Evolutionary conservation across 2,113 vertebrate genomes (phyloP).

Genomic region (Spermophilus dauricus): DNA sequence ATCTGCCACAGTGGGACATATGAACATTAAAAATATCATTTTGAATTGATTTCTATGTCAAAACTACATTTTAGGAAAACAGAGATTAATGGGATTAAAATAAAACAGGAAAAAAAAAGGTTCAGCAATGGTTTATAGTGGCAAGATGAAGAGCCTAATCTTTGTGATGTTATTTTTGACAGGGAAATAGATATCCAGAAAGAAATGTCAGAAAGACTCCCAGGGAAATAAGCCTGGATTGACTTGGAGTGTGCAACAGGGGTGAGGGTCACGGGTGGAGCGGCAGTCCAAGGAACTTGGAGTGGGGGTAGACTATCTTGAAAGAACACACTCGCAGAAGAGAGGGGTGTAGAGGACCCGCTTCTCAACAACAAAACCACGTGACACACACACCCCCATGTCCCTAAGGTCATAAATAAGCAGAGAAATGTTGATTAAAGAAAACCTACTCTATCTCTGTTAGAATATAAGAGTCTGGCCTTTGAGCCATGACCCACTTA

Average conservation of each 20-base stretch:
- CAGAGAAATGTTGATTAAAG: not conserved
- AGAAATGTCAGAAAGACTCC: not conserved
- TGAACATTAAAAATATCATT: not conserved
- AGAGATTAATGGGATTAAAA: conserved; percentile 46
- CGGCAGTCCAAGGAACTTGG: not conserved
- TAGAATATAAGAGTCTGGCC: not conserved
- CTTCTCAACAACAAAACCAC: not conserved
- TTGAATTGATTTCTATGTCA: not conserved
- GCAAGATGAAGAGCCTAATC: conserved; percentile 46
- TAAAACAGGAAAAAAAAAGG: not conserved
- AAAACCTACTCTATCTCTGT: not conserved
- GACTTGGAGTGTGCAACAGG: not conserved
- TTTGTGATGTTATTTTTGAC: not conserved
- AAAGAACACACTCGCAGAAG: not conserved
- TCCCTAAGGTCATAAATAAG: not conserved
- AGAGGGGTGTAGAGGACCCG: not conserved
- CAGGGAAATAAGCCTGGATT: not conserved
- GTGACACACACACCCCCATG: not conserved
- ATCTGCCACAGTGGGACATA: not conserved
- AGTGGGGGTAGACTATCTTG: not conserved
- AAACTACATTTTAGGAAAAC: conserved; percentile 35
- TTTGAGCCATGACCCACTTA: not conserved
- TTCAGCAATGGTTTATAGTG: not conserved
- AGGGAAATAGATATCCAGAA: not conserved
- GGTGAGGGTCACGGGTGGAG: not conserved